Conservation (phyloP, 2,797 vertebrate species). For the Smutsia gigantea region DNA sequence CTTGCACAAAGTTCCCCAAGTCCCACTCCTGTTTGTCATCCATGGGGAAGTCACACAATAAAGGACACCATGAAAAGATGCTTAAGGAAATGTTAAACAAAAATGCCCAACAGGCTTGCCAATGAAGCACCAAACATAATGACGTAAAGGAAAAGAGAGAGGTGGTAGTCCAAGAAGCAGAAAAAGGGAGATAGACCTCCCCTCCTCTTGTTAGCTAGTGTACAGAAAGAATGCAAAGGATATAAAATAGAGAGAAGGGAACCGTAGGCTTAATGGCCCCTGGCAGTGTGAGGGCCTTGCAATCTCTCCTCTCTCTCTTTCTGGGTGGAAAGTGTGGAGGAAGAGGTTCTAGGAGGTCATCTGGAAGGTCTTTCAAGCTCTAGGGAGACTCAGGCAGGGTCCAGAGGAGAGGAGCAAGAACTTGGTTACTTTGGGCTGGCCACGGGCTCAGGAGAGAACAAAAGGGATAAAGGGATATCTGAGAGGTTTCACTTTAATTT, state of each 20-base stretch:
- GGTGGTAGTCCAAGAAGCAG: background rate
- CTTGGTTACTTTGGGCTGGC: background rate
- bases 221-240: background rate
- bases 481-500: constrained; percentile 48
- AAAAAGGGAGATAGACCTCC: background rate
- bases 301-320: background rate
- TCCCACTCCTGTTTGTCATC: background rate
- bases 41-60: background rate
- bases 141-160: background rate
- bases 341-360: background rate
- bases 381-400: background rate
- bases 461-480: background rate
- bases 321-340: background rate
- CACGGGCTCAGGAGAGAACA: background rate
- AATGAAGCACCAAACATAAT: background rate
- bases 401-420: background rate
- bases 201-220: background rate
- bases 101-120: background rate
- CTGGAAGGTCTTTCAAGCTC: background rate
- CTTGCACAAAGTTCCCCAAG: constrained; percentile 18
- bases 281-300: background rate
- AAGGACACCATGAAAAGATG: background rate
- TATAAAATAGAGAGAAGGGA: background rate
- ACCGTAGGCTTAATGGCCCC: background rate
- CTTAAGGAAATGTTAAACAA: background rate